These are phyloP conservation scores for Morpho helenor DNA, from an alignment of 2,888 invertebrate species.

Conservation along the genomic window DNA sequence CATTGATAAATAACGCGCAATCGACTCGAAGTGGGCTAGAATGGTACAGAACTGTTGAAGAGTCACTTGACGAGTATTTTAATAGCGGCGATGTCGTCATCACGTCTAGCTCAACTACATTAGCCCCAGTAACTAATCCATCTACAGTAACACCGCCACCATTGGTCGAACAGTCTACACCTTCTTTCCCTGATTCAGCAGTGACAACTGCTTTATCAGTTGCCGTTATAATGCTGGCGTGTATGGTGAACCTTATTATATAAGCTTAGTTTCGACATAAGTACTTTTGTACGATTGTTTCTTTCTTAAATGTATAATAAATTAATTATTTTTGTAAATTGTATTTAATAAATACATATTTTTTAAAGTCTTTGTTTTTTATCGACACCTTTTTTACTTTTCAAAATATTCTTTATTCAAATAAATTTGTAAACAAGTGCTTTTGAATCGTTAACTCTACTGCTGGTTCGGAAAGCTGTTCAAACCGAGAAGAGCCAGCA, in stretches of 20 bases:
- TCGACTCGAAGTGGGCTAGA: conserved; percentile 37
- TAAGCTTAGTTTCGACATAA: conserved; percentile 24
- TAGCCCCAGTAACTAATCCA: conserved; percentile 20
- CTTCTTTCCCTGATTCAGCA: conserved; percentile 48
- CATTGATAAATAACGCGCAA: conserved; percentile 36
- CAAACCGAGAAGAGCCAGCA: too few relatives aligned
- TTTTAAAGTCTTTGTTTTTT: too few relatives aligned
- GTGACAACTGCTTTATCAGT: conserved; percentile 41
- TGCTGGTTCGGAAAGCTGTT: too few relatives aligned
- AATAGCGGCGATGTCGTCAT: conserved; percentile 33
- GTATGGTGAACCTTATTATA: conserved; percentile 40
- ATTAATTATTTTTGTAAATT: too few relatives aligned
- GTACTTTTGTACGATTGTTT: too few relatives aligned
- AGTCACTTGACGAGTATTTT: conserved; percentile 47
- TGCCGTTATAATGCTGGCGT: conserved; percentile 37
- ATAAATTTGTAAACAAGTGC: too few relatives aligned
- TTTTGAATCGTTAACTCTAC: too few relatives aligned
- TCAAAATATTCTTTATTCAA: too few relatives aligned
- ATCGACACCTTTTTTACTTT: too few relatives aligned
- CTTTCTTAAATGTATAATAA: too few relatives aligned
- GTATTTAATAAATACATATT: too few relatives aligned
- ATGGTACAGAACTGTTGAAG: conserved; percentile 39
- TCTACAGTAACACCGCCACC: conserved; percentile 30
- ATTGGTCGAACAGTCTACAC: conserved; percentile 43
- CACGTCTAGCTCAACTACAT: conserved; percentile 17